Conservation (phyloP, 2,797 vertebrate genomes). For the Champsocephalus esox region DNA sequence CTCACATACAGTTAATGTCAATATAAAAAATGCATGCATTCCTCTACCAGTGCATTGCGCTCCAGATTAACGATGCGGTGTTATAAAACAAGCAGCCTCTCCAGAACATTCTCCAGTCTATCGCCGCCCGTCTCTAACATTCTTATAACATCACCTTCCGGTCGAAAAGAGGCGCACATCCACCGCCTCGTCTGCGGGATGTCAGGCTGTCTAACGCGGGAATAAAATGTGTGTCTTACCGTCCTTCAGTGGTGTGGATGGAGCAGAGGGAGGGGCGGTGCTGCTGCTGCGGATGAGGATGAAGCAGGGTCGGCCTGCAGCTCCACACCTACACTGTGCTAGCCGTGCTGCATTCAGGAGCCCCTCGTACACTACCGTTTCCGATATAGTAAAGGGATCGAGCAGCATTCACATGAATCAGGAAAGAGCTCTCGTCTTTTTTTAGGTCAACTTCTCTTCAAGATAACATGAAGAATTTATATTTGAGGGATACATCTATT, state of each 20-base stretch:
- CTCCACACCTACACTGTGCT: conserved; percentile 49
- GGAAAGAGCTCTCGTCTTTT: neutral
- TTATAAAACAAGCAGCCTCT: conserved; percentile 2
- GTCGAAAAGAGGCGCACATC: neutral
- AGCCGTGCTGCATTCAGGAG: conserved; percentile 59
- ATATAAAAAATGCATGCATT: neutral
- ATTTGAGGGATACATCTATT: neutral
- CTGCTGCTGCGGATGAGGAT: conserved; percentile 45
- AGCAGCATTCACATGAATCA: conserved; percentile 14
- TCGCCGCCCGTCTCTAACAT: neutral
- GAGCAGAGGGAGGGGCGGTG: conserved; percentile 51
- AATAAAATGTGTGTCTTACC: conserved; percentile 14
- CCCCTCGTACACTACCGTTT: conserved; percentile 28
- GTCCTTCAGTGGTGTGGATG: conserved; percentile 48
- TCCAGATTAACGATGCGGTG: conserved; percentile 10
- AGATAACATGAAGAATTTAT: neutral
- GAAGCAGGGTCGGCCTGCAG: conserved; percentile 52
- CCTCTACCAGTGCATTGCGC: conserved; percentile 30
- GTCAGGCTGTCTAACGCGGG: neutral
- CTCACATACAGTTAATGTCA: neutral
- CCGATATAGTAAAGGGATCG: neutral
- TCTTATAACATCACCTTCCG: neutral
- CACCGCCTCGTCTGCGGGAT: neutral
- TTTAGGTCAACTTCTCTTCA: neutral
- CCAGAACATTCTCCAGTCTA: neutral